Evolutionary conservation across 2,888 invertebrate species (phyloP).

Genomic region (Drosophila affinis): DNA sequence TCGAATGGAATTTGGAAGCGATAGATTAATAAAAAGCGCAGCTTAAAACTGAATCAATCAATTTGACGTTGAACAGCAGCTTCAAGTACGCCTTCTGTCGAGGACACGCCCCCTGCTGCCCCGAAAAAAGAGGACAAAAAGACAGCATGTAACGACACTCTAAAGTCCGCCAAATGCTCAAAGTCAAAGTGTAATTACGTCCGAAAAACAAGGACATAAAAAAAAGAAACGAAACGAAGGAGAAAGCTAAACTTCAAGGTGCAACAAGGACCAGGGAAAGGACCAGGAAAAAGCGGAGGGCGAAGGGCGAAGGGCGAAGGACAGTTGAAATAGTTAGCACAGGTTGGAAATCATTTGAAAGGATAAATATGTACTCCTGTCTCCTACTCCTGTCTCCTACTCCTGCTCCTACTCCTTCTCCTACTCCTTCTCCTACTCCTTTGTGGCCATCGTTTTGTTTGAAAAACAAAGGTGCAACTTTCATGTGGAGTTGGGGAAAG

Average conservation of each 20-base stretch:
- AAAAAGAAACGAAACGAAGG: slow-evolving; percentile 15
- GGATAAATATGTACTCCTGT: background rate
- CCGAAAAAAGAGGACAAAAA: background rate
- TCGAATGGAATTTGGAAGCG: background rate
- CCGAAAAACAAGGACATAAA: slow-evolving; percentile 58
- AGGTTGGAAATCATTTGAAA: background rate
- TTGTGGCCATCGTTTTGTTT: background rate
- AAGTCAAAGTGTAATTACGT: slow-evolving; percentile 63
- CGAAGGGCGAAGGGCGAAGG: too few relatives aligned
- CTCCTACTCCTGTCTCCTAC: too few relatives aligned
- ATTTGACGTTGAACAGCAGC: background rate
- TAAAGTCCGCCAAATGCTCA: slow-evolving; percentile 58
- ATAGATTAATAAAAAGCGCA: background rate
- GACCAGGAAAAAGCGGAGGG: too few relatives aligned
- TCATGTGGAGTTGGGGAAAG: background rate
- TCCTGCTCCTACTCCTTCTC: too few relatives aligned
- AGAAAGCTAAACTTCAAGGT: background rate
- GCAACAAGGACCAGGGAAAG: too few relatives aligned
- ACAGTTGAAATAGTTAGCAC: background rate
- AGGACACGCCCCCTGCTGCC: too few relatives aligned
- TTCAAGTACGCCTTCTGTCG: background rate
- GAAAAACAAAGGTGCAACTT: background rate
- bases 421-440: too few relatives aligned
- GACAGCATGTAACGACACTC: slow-evolving; percentile 41
- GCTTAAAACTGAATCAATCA: background rate